Conservation (phyloP, 2,797 vertebrate genomes). For the Enteromius viviparus region DNA sequence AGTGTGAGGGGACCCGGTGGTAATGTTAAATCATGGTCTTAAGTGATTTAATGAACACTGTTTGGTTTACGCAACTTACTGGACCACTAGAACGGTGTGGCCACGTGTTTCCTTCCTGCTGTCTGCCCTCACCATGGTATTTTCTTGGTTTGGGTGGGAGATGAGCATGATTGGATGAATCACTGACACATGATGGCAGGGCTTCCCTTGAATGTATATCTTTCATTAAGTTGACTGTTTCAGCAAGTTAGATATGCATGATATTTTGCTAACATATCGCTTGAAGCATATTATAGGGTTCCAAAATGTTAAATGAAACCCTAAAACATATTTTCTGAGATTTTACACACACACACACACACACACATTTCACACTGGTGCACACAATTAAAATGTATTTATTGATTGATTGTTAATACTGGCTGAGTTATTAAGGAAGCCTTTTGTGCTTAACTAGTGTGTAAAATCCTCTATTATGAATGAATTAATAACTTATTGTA, state of each 20-base stretch:
- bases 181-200: background rate
- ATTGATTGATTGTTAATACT: background rate
- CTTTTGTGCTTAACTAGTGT: background rate
- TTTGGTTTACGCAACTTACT: slow-evolving; percentile 47
- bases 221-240: slow-evolving; percentile 4
- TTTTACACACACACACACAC: background rate
- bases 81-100: slow-evolving; percentile 32
- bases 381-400: background rate
- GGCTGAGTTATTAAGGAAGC: background rate
- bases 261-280: background rate
- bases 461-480: no score
- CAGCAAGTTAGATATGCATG: background rate
- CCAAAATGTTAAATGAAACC: background rate
- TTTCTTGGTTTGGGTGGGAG: slow-evolving; percentile 29
- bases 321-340: background rate
- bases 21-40: slow-evolving; percentile 33
- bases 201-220: slow-evolving; percentile 1
- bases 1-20: slow-evolving; percentile 26
- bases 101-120: slow-evolving; percentile 51
- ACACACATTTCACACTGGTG: background rate
- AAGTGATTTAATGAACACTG: slow-evolving; percentile 52
- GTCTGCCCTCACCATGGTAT: slow-evolving; percentile 39
- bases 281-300: background rate
- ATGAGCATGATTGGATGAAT: slow-evolving; percentile 36
- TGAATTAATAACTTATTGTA: no score